phyloP scores from a whole-genome alignment of 2,113 vertebrate species.

The Cebus imitator region DNA sequence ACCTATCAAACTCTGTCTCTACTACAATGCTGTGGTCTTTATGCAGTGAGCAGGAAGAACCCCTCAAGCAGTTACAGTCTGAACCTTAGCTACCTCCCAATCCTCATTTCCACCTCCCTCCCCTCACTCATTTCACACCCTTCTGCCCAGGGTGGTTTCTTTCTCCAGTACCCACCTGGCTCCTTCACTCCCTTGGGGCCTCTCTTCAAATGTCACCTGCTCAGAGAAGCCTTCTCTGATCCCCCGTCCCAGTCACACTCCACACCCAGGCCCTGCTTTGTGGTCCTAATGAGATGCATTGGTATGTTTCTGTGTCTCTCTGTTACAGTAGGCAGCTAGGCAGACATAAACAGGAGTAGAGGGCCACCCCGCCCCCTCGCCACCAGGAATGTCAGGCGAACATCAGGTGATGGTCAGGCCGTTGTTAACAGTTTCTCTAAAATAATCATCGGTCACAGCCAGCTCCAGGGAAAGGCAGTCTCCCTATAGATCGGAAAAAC shows the following conservation, averaged over 20 bases:
- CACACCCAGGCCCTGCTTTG: not conserved
- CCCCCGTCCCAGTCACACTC: not conserved
- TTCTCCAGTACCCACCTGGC: not conserved
- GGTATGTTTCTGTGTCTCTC: not conserved
- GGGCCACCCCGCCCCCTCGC: no score
- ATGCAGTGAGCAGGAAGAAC: no score
- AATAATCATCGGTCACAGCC: no score
- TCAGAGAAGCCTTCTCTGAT: not conserved
- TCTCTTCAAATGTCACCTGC: not conserved
- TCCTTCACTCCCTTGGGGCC: not conserved
- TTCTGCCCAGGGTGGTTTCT: not conserved
- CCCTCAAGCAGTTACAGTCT: not conserved
- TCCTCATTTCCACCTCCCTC: not conserved
- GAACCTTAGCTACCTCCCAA: accelerated
- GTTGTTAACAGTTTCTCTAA: no score
- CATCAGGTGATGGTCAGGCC: no score
- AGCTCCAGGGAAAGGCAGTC: no score
- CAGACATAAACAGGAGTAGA: no score
- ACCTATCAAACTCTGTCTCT: no score
- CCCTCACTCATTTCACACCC: not conserved
- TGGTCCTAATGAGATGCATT: not conserved
- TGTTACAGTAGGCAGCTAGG: no score
- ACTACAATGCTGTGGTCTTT: no score
- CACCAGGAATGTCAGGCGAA: no score
- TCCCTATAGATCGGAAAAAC: no score